Evolutionary conservation across 1,140 invertebrate species (phyloP).

Genomic region (Macrocentrus cingulum): DNA sequence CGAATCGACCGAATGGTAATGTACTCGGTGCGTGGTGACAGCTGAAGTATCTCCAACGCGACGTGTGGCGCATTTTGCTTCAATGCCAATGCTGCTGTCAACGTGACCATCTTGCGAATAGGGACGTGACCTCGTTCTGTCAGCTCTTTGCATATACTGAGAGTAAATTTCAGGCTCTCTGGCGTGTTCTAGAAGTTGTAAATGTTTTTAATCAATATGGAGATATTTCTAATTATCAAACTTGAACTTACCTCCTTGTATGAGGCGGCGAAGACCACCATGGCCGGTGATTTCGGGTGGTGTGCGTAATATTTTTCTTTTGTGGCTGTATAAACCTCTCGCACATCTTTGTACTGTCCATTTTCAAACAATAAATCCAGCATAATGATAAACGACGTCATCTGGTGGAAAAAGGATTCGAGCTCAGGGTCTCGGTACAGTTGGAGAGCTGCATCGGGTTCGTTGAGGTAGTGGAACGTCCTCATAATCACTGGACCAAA

Average conservation of each 20-base stretch:
- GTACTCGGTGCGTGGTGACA: constrained; percentile 59
- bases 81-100: constrained; percentile 67
- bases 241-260: constrained; percentile 71
- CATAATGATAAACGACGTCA: constrained; percentile 68
- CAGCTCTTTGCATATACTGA: constrained; percentile 64
- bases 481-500: constrained; percentile 86
- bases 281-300: constrained; percentile 69
- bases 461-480: constrained; percentile 71
- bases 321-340: constrained; percentile 67
- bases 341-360: constrained; percentile 68
- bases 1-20: constrained; percentile 71
- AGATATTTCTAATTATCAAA: constrained; percentile 10
- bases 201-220: constrained; percentile 9
- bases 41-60: constrained; percentile 69
- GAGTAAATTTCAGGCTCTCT: constrained; percentile 68
- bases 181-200: constrained; percentile 67
- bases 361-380: constrained; percentile 74
- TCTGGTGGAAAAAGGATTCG: constrained; percentile 71
- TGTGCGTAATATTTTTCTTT: constrained; percentile 61
- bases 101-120: constrained; percentile 64
- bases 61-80: constrained; percentile 68
- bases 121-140: constrained; percentile 59
- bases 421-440: constrained; percentile 67
- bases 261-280: constrained; percentile 69
- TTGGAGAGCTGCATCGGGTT: constrained; percentile 68